Conservation (phyloP, 2,113 vertebrate genomes). For the Excalfactoria chinensis region DNA sequence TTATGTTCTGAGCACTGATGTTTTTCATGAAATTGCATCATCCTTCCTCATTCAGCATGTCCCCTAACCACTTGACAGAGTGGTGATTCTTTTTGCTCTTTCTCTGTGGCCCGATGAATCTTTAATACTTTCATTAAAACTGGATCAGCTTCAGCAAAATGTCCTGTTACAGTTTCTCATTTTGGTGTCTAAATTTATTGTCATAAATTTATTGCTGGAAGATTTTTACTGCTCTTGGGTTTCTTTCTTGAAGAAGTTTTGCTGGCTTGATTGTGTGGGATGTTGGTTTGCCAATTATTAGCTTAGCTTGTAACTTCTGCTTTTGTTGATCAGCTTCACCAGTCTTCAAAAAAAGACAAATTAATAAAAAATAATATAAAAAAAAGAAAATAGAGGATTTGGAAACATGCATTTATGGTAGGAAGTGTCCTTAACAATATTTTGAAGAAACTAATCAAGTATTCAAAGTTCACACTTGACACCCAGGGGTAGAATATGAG, state of each 20-base stretch:
- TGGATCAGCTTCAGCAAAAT: slow-evolving; percentile 25
- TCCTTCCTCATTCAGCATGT: not conserved
- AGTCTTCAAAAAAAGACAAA: not conserved
- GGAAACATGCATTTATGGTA: not conserved
- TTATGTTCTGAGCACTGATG: not conserved
- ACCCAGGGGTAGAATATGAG: not conserved
- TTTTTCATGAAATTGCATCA: slow-evolving; percentile 15
- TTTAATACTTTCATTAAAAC: slow-evolving; percentile 69
- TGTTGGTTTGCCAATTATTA: not conserved
- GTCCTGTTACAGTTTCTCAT: not conserved
- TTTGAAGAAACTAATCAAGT: not conserved
- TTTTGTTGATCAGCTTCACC: not conserved
- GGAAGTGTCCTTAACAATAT: not conserved
- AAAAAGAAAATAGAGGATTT: not conserved
- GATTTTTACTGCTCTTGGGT: not conserved
- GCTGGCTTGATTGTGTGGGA: not conserved
- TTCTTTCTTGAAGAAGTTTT: not conserved
- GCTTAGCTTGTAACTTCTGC: not conserved
- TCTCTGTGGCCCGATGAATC: slow-evolving; percentile 44
- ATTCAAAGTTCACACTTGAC: not conserved
- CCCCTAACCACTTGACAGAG: not conserved
- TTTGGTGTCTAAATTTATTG: slow-evolving; percentile 36
- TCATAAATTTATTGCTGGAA: not conserved
- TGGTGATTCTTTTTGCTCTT: slow-evolving; percentile 1
- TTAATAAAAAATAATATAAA: not conserved